These are phyloP conservation scores for Hormaphis cornu DNA, from an alignment of 1,140 invertebrate genomes.

Conservation along the genomic window DNA sequence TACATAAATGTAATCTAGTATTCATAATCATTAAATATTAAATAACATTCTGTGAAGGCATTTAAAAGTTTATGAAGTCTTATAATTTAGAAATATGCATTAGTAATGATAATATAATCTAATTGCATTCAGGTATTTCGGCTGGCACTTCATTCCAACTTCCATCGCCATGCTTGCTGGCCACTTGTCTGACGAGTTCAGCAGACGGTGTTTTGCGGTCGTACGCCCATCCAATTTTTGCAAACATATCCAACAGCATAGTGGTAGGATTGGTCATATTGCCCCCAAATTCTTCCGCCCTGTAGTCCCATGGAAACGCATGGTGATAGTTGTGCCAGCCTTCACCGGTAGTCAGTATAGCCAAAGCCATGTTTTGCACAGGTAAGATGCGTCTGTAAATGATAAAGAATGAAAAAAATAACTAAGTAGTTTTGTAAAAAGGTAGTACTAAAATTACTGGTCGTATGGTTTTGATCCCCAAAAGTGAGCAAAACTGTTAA, in stretches of 20 bases:
- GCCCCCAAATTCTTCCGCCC: conserved; percentile 60
- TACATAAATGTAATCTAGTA: conserved; percentile 14
- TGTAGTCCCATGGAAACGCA: conserved; percentile 70
- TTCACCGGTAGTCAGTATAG: conserved; percentile 46
- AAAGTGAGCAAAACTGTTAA: conserved; percentile 58
- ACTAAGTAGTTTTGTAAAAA: background rate
- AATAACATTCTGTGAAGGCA: conserved; percentile 31
- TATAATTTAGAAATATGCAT: conserved; percentile 28
- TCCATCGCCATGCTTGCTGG: conserved; percentile 55
- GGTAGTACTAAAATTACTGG: conserved; percentile 42
- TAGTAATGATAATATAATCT: conserved; percentile 24
- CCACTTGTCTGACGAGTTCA: conserved; percentile 50
- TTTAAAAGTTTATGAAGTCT: conserved; percentile 30
- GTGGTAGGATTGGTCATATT: conserved; percentile 70
- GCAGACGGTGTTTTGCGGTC: conserved; percentile 55
- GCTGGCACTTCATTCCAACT: conserved; percentile 38
- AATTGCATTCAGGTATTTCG: conserved; percentile 6
- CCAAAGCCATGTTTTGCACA: conserved; percentile 44
- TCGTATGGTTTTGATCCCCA: conserved; percentile 57
- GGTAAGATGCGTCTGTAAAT: conserved; percentile 56
- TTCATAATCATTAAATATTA: conserved; percentile 22
- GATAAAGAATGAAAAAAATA: conserved; percentile 44
- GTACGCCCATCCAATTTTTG: conserved; percentile 52
- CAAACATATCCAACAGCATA: conserved; percentile 48
- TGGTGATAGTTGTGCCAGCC: conserved; percentile 79